Conservation (phyloP, 2,888 invertebrate species). For the Pemphredon lugubris region DNA sequence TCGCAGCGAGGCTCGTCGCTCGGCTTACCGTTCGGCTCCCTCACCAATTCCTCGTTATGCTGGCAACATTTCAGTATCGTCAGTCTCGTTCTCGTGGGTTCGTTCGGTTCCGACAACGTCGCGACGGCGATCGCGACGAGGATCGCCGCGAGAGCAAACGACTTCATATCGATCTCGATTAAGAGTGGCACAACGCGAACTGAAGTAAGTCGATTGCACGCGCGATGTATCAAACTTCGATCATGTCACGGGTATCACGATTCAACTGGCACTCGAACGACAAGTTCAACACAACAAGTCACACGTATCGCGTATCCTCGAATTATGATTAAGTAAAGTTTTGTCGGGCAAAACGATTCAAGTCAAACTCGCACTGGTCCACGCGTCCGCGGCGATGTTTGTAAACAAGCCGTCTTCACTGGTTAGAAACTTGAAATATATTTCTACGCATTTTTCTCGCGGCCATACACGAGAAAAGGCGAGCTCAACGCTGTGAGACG, state of each 20-base stretch:
- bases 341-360: no score
- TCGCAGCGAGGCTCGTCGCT: slow-evolving; percentile 67
- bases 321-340: no score
- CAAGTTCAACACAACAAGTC: no score
- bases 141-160: slow-evolving; percentile 4
- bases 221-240: not conserved
- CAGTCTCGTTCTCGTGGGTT: slow-evolving; percentile 59
- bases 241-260: not conserved
- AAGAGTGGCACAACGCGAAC: no score
- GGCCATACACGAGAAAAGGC: not conserved
- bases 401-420: slow-evolving; percentile 4
- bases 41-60: slow-evolving; percentile 81
- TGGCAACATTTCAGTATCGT: slow-evolving; percentile 83
- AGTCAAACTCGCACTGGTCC: no score
- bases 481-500: no score
- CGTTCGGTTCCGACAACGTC: slow-evolving; percentile 47
- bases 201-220: not conserved
- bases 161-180: no score
- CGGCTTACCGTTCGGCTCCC: slow-evolving; percentile 69
- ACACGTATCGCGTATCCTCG: no score
- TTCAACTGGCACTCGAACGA: not conserved
- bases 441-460: not conserved
- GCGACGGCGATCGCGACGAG: slow-evolving; percentile 11
- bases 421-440: no score
- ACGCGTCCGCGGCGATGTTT: not conserved